phyloP scores from a whole-genome alignment of 2,797 vertebrate species.

The Tapirus indicus region DNA sequence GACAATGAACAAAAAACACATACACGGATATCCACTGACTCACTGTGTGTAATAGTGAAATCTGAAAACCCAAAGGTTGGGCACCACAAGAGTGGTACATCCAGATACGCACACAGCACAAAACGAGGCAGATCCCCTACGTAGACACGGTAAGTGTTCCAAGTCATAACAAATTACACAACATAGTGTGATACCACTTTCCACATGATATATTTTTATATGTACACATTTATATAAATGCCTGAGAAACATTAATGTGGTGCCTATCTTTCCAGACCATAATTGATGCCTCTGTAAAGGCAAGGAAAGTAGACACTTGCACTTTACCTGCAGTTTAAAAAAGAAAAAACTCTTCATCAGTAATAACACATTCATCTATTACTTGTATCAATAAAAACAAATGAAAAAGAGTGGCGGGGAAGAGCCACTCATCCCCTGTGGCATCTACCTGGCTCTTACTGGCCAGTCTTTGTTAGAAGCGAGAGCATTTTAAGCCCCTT shows the following conservation, averaged over 20 bases:
- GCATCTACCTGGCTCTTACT: neutral
- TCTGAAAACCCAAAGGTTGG: neutral
- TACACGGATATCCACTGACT: neutral
- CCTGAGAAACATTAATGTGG: accelerated
- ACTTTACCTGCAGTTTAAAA: neutral
- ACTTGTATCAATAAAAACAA: neutral
- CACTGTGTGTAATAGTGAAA: neutral
- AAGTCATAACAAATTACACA: neutral
- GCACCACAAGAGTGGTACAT: neutral
- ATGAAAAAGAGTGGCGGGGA: neutral
- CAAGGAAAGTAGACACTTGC: neutral
- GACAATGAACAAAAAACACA: neutral
- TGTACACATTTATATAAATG: accelerated
- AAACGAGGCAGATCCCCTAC: neutral
- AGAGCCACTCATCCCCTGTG: neutral
- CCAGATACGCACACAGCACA: accelerated
- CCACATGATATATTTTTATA: neutral
- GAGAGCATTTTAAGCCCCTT: neutral
- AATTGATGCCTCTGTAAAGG: neutral
- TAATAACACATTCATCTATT: neutral
- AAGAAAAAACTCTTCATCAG: neutral
- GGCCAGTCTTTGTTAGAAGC: neutral
- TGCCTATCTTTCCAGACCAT: neutral
- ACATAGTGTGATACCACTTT: accelerated
- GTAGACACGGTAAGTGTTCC: neutral